phyloP scores from a whole-genome alignment of 2,888 invertebrate genomes.

The Dolichopus griseipennis region DNA sequence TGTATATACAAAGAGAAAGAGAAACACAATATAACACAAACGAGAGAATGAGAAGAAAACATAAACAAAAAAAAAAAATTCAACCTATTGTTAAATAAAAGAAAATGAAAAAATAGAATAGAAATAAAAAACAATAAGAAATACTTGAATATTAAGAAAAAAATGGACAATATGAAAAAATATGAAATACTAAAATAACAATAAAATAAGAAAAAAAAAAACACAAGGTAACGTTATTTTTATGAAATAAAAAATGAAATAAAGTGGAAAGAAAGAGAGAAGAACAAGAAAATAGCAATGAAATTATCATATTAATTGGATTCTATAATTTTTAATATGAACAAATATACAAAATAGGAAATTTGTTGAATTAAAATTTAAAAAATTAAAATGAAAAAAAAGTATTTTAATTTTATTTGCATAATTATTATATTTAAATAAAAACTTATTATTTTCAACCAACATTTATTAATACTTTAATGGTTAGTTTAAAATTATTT shows the following conservation, averaged over 20 bases:
- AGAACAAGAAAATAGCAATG: slow-evolving; percentile 13
- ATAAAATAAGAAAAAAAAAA: slow-evolving; percentile 11
- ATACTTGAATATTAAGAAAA: slow-evolving; percentile 30
- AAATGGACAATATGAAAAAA: slow-evolving; percentile 24
- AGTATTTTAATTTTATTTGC: too few relatives aligned
- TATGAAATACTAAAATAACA: slow-evolving; percentile 2
- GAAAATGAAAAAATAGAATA: too few relatives aligned
- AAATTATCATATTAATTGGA: slow-evolving; percentile 9
- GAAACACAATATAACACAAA: slow-evolving; percentile 19
- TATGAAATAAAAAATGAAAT: slow-evolving; percentile 9
- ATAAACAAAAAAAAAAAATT: too few relatives aligned
- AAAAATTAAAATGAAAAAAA: too few relatives aligned
- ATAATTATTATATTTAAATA: too few relatives aligned
- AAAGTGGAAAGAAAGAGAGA: not conserved
- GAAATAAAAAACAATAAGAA: slow-evolving; percentile 19
- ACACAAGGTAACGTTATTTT: slow-evolving; percentile 20
- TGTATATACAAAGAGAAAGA: slow-evolving; percentile 12
- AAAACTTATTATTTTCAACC: too few relatives aligned
- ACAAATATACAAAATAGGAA: too few relatives aligned
- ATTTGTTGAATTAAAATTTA: too few relatives aligned
- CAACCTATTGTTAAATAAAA: too few relatives aligned
- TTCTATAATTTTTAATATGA: slow-evolving; percentile 8
- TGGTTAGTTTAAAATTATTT: too few relatives aligned
- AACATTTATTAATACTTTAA: too few relatives aligned
- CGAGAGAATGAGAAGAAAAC: too few relatives aligned